Evolutionary conservation across 2,888 invertebrate genomes (phyloP).

Genomic region (Cloeon dipterum): DNA sequence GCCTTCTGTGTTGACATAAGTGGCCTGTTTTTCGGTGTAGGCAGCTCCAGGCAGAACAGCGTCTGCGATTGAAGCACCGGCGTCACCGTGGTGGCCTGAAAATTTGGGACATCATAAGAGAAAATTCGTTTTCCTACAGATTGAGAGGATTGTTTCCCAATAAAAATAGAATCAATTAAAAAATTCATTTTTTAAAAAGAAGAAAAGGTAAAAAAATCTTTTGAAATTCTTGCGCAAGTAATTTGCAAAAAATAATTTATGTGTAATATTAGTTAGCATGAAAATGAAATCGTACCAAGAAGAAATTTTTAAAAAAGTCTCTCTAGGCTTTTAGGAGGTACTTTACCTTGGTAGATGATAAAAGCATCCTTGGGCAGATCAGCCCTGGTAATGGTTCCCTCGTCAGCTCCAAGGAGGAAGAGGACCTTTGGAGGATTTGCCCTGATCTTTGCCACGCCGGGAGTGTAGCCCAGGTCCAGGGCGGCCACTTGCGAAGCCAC

Average conservation of each 20-base stretch:
- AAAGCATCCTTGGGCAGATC: constrained; percentile 61
- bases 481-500: constrained; percentile 88
- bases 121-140: too few relatives aligned
- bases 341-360: constrained; percentile 73
- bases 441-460: constrained; percentile 36
- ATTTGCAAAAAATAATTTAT: too few relatives aligned
- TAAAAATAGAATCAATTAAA: too few relatives aligned
- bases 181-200: too few relatives aligned
- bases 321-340: too few relatives aligned
- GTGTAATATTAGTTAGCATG: too few relatives aligned
- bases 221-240: too few relatives aligned
- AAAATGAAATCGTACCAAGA: too few relatives aligned
- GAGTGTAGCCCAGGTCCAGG: constrained; percentile 77
- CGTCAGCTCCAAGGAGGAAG: constrained; percentile 87
- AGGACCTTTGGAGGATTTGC: constrained; percentile 51
- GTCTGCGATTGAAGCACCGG: constrained; percentile 80
- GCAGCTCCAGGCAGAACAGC: constrained; percentile 87
- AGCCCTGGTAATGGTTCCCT: constrained; percentile 46
- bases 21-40: constrained; percentile 96
- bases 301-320: too few relatives aligned
- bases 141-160: too few relatives aligned
- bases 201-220: too few relatives aligned
- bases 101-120: too few relatives aligned
- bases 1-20: constrained; percentile 95
- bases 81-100: constrained; percentile 87